Base-by-base conservation (phyloP, 2,888 invertebrate genomes). In the Encarsia formosa region DNA sequence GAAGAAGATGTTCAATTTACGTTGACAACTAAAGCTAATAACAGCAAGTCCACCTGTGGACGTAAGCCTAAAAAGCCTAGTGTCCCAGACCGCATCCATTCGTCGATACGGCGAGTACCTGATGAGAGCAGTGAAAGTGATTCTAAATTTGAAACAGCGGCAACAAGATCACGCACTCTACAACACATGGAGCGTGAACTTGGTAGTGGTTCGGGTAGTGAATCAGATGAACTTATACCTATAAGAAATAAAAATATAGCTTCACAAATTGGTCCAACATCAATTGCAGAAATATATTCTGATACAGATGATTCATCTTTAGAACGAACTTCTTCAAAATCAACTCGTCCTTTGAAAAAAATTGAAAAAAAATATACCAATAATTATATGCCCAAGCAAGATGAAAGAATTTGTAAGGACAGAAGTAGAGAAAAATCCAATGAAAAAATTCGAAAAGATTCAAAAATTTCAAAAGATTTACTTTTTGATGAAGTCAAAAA, bases 141-240 rank as follows among this genome's bases (percentile, higher is more conserved):
- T 37, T 44, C 29, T 9, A 59, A 62, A 9, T 55, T 50, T 8
- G 56, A 62, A 9, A 62, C 59, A 2, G 58, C 63, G 19, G 65
- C 63, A 20, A 62, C 62, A 16, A 67, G 67, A 47, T 86, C 84
- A 61, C 82, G 81, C 58, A 80, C 84, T 3, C 73, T 87, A 13
- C 81, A 81, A 57, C 84, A 85, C 71, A 84, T 89, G 81, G 88
- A 88, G 68, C 83, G 83, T 63, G 89, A 89, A 73, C 79, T 88
- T 72, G 83, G 81, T 49, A 81, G 81, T 52, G 80, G 81, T 42
- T 82, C 86, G 4, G 84, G 81, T 41, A 84, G 85, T 48, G 91
- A 91, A 59, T 91, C 89, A 68, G 91, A 90, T 70, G 90, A 89
- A 57, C 71, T 90, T 39, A 78, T 87, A 75, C 81, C 86, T 23